Conservation (phyloP, 2,888 invertebrate species). For the Phasia obesa region DNA sequence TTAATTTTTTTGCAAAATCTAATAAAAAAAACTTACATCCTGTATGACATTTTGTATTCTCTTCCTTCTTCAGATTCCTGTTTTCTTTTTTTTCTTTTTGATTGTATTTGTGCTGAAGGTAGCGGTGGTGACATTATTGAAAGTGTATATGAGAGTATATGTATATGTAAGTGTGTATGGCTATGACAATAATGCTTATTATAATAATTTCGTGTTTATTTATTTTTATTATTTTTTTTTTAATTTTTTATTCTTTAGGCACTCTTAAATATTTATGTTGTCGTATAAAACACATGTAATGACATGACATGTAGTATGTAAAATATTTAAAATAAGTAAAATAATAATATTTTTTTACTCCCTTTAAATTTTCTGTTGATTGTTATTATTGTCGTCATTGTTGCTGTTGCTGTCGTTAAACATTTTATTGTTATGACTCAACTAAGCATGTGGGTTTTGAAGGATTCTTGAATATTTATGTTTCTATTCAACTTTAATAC, state of each 20-base stretch:
- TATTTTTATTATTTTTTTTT: conserved; percentile 60
- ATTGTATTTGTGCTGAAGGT: conserved; percentile 30
- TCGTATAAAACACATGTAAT: conserved; percentile 43
- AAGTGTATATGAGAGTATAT: conserved; percentile 12
- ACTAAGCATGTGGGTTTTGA: conserved; percentile 63
- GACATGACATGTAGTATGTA: conserved; percentile 34
- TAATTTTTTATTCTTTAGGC: conserved; percentile 18
- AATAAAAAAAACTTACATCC: conserved; percentile 65
- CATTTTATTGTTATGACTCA: conserved; percentile 63
- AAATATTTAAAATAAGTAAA: conserved; percentile 60
- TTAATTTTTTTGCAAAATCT: conserved; percentile 40
- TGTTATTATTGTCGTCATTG: conserved; percentile 60
- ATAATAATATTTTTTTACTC: conserved; percentile 58
- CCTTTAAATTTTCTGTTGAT: conserved; percentile 60
- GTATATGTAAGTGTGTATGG: conserved; percentile 68
- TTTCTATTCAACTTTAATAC: conserved; percentile 63
- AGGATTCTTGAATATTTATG: conserved; percentile 51
- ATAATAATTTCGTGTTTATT: conserved; percentile 78
- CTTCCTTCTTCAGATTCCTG: conserved; percentile 47
- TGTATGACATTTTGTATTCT: conserved; percentile 65
- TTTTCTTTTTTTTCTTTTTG: background rate
- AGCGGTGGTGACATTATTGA: conserved; percentile 49
- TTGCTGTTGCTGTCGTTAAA: conserved; percentile 50
- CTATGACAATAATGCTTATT: conserved; percentile 81
- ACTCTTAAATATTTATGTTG: conserved; percentile 18